Percentiles rank a stretch among this genome's conserved stretches.
These are phyloP conservation scores for Chiloscyllium plagiosum DNA, from an alignment of 2,113 vertebrate genomes.

Conservation along the genomic window DNA sequence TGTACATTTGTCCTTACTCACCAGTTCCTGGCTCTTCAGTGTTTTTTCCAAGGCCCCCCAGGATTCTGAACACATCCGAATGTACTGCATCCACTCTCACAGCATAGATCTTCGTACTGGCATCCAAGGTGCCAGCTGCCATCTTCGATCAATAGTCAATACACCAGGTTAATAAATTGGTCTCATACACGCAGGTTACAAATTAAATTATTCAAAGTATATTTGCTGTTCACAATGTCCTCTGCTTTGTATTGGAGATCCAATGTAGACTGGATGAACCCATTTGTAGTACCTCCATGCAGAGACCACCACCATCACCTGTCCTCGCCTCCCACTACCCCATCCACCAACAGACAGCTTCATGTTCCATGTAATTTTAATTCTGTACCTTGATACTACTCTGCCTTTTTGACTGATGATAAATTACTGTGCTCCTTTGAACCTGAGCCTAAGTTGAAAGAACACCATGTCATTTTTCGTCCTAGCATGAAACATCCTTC, in stretches of 20 bases:
- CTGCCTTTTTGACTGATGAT: neutral
- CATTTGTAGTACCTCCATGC: neutral
- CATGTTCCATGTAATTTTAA: neutral
- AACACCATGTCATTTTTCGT: neutral
- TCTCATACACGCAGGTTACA: neutral
- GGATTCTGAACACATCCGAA: conserved; percentile 76
- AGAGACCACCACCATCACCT: no score
- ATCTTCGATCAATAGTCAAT: conserved; percentile 55
- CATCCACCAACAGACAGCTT: neutral
- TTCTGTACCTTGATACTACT: neutral
- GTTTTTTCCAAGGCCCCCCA: conserved; percentile 76
- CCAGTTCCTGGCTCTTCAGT: conserved; percentile 50
- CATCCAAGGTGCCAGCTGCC: conserved; percentile 84
- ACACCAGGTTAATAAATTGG: neutral
- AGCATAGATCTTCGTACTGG: conserved; percentile 91
- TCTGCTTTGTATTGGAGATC: neutral
- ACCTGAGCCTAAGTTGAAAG: neutral
- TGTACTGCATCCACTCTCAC: conserved; percentile 84
- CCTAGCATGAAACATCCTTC: no score
- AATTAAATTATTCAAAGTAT: neutral
- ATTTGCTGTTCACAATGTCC: neutral
- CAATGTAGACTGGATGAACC: neutral
- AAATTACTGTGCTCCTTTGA: neutral
- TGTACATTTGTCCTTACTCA: neutral
- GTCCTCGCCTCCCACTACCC: no score